Conservation (phyloP, 2,113 vertebrate genomes). For the Crotalus viridis region DNA sequence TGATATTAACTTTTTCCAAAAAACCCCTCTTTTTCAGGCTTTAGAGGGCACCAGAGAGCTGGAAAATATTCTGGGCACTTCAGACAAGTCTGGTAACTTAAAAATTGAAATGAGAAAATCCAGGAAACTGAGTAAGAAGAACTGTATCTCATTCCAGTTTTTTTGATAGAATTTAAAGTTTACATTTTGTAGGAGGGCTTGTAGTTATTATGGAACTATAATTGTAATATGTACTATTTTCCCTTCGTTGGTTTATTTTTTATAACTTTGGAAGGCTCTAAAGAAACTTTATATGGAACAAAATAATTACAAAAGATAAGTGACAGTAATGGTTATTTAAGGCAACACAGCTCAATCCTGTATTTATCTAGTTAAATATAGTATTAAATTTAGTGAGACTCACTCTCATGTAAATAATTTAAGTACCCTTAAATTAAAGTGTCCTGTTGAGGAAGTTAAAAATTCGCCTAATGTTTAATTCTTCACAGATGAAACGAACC, state of each 20-base stretch:
- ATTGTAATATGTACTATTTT: not conserved
- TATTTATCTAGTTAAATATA: not conserved
- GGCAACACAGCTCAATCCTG: not conserved
- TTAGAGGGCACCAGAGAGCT: slow-evolving; percentile 88
- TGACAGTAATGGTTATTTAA: not conserved
- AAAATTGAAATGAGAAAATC: slow-evolving; percentile 72
- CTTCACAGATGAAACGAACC: not conserved
- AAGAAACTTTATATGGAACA: not conserved
- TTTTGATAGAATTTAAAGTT: not conserved
- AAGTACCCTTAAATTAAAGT: not conserved
- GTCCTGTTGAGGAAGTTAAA: not conserved
- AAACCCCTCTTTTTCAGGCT: slow-evolving; percentile 69
- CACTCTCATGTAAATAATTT: not conserved
- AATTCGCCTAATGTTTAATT: not conserved
- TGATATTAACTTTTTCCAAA: not conserved
- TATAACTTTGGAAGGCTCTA: not conserved
- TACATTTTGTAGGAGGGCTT: not conserved
- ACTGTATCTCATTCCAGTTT: not conserved
- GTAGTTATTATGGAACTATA: not conserved
- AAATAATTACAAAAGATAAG: not conserved
- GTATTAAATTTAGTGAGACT: not conserved
- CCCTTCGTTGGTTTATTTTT: not conserved
- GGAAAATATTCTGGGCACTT: slow-evolving; percentile 64
- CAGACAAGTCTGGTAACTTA: slow-evolving; percentile 49
- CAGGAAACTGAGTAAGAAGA: slow-evolving; percentile 73